These are phyloP conservation scores for Saturnia pavonia DNA, from an alignment of 2,888 invertebrate species.

Conservation along the genomic window DNA sequence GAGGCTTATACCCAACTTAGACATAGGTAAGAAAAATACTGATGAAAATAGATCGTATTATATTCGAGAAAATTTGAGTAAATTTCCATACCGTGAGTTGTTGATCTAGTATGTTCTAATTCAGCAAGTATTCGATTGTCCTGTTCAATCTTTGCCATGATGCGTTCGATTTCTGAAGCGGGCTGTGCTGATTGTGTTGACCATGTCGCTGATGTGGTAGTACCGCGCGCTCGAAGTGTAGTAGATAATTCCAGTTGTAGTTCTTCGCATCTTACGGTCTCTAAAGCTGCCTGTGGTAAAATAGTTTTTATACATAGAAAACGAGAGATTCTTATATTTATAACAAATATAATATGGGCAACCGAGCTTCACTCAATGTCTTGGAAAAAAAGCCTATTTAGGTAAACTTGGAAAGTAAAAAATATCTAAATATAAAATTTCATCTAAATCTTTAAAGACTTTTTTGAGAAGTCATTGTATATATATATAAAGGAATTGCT, in stretches of 20 bases:
- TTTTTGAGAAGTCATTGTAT: too few relatives aligned
- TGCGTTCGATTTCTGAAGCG: constrained; percentile 93
- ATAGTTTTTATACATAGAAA: background rate
- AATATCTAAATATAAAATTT: too few relatives aligned
- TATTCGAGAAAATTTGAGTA: background rate
- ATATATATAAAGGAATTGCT: too few relatives aligned
- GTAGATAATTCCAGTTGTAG: constrained; percentile 92
- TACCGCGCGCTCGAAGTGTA: constrained; percentile 79
- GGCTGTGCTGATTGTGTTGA: constrained; percentile 69
- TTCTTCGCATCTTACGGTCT: constrained; percentile 91
- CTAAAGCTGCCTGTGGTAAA: constrained; percentile 80
- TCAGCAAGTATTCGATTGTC: constrained; percentile 94
- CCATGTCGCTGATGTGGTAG: constrained; percentile 64
- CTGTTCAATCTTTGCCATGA: constrained; percentile 97
- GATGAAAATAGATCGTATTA: background rate
- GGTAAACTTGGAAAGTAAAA: too few relatives aligned
- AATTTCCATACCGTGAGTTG: constrained; percentile 79
- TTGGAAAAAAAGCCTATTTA: too few relatives aligned
- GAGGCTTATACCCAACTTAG: background rate
- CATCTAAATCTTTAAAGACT: too few relatives aligned
- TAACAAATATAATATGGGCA: background rate
- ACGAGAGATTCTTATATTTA: background rate
- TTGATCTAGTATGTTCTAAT: constrained; percentile 91
- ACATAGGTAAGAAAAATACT: background rate
- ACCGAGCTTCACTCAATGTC: too few relatives aligned